These are phyloP conservation scores for Malaclemys terrapin DNA, from an alignment of 2,113 vertebrate genomes.

Conservation along the genomic window DNA sequence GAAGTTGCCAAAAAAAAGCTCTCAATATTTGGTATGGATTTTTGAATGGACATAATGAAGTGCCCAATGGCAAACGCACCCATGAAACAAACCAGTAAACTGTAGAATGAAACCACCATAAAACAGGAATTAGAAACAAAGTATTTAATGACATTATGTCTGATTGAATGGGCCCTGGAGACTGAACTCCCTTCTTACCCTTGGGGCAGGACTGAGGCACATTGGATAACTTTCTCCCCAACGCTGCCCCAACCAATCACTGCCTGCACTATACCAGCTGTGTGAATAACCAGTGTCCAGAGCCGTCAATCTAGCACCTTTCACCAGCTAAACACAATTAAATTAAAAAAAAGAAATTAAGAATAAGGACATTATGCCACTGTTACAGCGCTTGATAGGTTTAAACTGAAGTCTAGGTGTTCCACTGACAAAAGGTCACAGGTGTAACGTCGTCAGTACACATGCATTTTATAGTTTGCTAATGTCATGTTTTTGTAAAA, in stretches of 20 bases:
- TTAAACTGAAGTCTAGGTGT: background rate
- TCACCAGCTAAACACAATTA: background rate
- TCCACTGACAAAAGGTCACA: background rate
- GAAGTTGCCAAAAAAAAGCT: background rate
- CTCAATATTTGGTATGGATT: background rate
- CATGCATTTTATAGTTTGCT: background rate
- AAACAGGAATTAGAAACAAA: background rate
- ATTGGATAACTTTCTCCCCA: accelerated
- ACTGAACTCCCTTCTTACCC: background rate
- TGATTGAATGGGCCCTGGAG: background rate
- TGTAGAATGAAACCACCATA: background rate
- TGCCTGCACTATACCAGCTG: background rate
- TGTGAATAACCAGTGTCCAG: background rate
- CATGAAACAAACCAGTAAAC: slow-evolving; percentile 10
- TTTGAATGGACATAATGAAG: background rate
- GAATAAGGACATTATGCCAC: no score
- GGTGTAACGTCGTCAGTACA: background rate
- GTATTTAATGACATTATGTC: background rate
- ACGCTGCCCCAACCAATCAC: background rate
- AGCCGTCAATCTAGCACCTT: background rate
- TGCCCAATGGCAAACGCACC: background rate
- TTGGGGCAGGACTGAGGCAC: background rate
- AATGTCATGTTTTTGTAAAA: background rate
- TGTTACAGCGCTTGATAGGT: no score
- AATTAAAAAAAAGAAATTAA: background rate